Base-by-base conservation (phyloP, 2,113 vertebrate species). In the Lota lota region DNA sequence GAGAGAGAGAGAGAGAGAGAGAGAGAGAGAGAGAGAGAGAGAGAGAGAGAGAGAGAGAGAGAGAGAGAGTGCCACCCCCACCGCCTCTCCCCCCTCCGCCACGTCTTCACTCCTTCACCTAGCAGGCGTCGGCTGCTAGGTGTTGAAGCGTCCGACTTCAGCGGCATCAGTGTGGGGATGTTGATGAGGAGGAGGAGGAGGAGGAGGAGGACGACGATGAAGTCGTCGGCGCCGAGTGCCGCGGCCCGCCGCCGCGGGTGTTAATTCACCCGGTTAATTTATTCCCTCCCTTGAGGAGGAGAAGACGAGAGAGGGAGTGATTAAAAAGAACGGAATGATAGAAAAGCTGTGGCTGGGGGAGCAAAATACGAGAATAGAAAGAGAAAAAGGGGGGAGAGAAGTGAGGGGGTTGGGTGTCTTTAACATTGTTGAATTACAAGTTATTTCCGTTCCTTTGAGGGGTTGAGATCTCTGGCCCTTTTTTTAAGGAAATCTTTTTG, bases 261-360 rank as follows among this genome's bases (percentile, higher is more conserved):
- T 85, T 87, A 88, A 88, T 87, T 84, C 83, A 79, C 84, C 87
- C 79, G 79, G 73, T 84, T 84, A 84, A 84, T 84, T 88, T 64
- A 78, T 84, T 83, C 10, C 84, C 81, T 85, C 74, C n/a, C n/a
- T n/a, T 61, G 80, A 84, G 77, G 69, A 21, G 11, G 57, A 4
- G 18, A 11, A 11, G 50, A 12, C 40, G 40, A 12, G 40, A 12
- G 50, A 6, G 50, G 50, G 50, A 6, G 57, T 18, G 57, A 59
- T 59, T 59, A 20, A 59, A 81, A 67, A 66, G 73, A 79, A 66
- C 40, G 67, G 64, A 72, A 72, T 64, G 1, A 58, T 74, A 18
- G n/a, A 79, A 74, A 70, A 50, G 63, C 65, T 33, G 60, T 63
- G 74, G 78, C 80, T 80, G 79, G 85, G 81, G 24, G 4, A 24